A percentile compares a stretch with the other conserved stretches of the same genome.
These are phyloP conservation scores for Bilobella aurantiaca DNA, from an alignment of 1,140 invertebrate species.

Conservation along the genomic window DNA sequence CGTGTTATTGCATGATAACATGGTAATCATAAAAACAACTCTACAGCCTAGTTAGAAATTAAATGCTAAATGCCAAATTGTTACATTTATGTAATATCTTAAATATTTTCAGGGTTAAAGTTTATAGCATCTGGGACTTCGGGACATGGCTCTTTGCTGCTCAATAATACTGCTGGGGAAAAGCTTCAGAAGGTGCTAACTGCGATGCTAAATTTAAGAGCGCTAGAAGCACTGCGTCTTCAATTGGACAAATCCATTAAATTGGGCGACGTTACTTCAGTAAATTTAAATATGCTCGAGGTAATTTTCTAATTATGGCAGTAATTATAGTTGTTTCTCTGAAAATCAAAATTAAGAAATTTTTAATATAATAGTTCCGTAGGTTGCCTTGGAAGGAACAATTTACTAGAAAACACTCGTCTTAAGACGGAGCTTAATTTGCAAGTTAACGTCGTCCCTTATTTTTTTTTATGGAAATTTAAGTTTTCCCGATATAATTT, in stretches of 20 bases:
- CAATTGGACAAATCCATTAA: constrained; percentile 50
- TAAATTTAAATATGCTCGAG: constrained; percentile 72
- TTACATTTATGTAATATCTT: too few species aligned
- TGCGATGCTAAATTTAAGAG: constrained; percentile 60
- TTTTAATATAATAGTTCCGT: too few species aligned
- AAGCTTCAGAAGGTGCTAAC: constrained; percentile 62
- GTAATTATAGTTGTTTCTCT: not conserved
- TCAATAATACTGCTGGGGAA: constrained; percentile 69
- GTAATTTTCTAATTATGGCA: constrained; percentile 36
- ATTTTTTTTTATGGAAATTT: too few species aligned
- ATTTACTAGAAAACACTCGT: too few species aligned
- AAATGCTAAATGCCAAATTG: too few species aligned
- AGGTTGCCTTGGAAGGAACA: too few species aligned
- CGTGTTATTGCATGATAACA: not conserved
- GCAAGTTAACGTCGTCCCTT: too few species aligned
- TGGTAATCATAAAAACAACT: not conserved
- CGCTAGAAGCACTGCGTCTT: constrained; percentile 52
- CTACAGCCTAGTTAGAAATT: too few species aligned
- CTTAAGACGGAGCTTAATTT: too few species aligned
- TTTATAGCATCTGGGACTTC: constrained; percentile 49
- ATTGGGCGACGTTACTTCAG: constrained; percentile 73
- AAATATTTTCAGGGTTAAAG: constrained; percentile 13
- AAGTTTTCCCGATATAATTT: too few species aligned
- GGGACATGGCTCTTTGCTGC: constrained; percentile 75
- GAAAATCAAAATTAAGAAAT: too few species aligned